Evolutionary conservation across 2,113 vertebrate genomes (phyloP).

Genomic region (Egretta garzetta): DNA sequence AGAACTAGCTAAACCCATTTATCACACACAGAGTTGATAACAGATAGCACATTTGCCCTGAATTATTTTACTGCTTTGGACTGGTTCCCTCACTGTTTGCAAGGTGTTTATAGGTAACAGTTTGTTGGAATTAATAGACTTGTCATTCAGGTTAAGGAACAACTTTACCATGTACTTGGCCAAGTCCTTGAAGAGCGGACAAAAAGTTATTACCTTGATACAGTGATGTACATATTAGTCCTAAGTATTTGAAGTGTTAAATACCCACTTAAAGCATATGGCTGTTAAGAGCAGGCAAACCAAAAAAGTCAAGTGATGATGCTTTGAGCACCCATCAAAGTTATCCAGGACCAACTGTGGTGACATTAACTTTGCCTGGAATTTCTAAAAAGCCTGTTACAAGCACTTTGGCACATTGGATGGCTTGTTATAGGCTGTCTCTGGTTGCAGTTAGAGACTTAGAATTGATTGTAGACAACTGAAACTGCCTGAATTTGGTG

Average conservation of each 20-base stretch:
- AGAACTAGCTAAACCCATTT: background rate
- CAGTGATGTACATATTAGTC: background rate
- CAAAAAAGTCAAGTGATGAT: background rate
- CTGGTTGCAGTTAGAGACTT: background rate
- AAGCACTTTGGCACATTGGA: background rate
- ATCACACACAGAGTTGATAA: background rate
- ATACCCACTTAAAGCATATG: background rate
- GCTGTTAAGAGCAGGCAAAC: background rate
- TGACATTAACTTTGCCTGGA: background rate
- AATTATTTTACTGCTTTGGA: background rate
- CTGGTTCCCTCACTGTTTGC: background rate
- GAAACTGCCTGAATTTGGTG: background rate
- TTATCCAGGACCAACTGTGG: background rate
- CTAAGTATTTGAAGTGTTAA: background rate
- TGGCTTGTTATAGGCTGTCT: background rate
- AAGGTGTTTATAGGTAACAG: background rate
- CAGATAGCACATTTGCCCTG: background rate
- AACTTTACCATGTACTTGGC: background rate
- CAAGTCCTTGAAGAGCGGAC: background rate
- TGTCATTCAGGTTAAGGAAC: background rate
- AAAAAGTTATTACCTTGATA: background rate
- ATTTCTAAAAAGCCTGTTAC: background rate
- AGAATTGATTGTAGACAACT: background rate
- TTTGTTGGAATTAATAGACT: background rate
- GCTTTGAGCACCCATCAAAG: background rate